Evolutionary conservation across 2,888 invertebrate genomes (phyloP).

Genomic region (Epirrita christyi): DNA sequence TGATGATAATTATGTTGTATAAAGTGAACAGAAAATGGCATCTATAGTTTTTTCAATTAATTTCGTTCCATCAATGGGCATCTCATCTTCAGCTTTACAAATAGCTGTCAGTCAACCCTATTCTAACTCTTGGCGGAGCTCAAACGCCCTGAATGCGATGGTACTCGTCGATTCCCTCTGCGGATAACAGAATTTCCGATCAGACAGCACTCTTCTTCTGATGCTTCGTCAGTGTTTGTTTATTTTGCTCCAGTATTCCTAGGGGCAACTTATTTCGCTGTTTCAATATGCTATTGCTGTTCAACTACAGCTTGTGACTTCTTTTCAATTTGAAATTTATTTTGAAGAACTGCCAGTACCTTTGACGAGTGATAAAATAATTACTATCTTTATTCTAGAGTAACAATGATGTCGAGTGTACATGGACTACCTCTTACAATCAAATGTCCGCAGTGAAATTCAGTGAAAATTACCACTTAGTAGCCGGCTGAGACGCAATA

Average conservation of each 20-base stretch:
- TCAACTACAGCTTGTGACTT: slow-evolving; percentile 12
- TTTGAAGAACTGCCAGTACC: background rate
- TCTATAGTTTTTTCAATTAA: slow-evolving; percentile 16
- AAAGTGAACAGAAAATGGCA: too few relatives aligned
- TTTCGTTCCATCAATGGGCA: background rate
- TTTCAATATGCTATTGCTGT: slow-evolving; percentile 23
- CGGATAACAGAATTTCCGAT: slow-evolving; percentile 78
- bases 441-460: too few relatives aligned
- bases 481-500: too few relatives aligned
- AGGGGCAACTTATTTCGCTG: slow-evolving; percentile 43
- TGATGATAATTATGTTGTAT: too few relatives aligned
- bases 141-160: slow-evolving; percentile 54
- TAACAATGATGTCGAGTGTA: too few relatives aligned
- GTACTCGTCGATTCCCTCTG: slow-evolving; percentile 75
- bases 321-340: slow-evolving; percentile 5
- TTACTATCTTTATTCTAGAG: too few relatives aligned
- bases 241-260: slow-evolving; percentile 54
- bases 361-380: too few relatives aligned
- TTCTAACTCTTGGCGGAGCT: slow-evolving; percentile 60
- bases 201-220: slow-evolving; percentile 61
- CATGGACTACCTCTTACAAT: too few relatives aligned
- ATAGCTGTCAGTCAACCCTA: slow-evolving; percentile 35
- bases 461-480: too few relatives aligned
- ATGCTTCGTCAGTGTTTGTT: slow-evolving; percentile 58
- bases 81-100: slow-evolving; percentile 4